phyloP scores from a whole-genome alignment of 2,888 invertebrate genomes.

The Embidobia sp. region DNA sequence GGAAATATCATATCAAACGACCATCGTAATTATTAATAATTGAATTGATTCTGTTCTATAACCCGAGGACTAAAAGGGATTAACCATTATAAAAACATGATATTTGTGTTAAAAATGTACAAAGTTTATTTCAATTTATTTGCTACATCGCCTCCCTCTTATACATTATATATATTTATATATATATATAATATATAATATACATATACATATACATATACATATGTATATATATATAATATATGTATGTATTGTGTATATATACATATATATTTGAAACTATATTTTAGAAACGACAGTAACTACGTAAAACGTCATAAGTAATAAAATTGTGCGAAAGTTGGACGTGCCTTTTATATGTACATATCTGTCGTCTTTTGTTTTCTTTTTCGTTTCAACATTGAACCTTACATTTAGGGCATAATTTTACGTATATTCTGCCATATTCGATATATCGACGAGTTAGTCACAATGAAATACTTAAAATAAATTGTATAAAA shows the following conservation, averaged over 20 bases:
- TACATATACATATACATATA: too few relatives aligned
- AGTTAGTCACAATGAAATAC: background rate
- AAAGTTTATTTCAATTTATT: conserved; percentile 45
- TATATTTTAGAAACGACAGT: conserved; percentile 41
- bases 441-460: conserved; percentile 8
- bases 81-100: conserved; percentile 3
- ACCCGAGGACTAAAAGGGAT: too few relatives aligned
- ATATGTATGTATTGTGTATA: too few relatives aligned
- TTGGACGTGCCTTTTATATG: conserved; percentile 39
- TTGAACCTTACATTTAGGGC: background rate
- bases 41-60: too few relatives aligned
- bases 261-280: conserved; percentile 49
- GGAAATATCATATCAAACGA: too few relatives aligned
- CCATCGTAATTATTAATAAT: too few relatives aligned
- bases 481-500: too few relatives aligned
- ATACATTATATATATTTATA: conserved; percentile 39
- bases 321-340: conserved; percentile 37
- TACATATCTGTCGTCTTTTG: conserved; percentile 33
- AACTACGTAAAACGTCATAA: conserved; percentile 43
- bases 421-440: conserved; percentile 29
- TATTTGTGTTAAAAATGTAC: conserved; percentile 53
- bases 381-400: conserved; percentile 15
- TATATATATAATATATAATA: too few relatives aligned
- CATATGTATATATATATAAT: too few relatives aligned
- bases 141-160: conserved; percentile 37